Conservation (phyloP, 2,888 invertebrate species). For the Rhagonycha fulva region DNA sequence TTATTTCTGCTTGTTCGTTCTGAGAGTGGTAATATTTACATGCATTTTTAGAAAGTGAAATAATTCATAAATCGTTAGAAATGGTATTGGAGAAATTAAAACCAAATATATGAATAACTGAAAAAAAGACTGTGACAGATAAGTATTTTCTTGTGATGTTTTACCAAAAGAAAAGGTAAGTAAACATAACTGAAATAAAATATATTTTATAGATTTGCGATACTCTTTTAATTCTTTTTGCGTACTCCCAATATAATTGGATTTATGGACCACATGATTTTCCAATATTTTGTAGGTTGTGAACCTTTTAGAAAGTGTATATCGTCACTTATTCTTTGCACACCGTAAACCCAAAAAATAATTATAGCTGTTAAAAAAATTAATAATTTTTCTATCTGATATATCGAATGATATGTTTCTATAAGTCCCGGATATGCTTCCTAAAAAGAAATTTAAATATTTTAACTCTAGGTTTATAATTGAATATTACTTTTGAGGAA, state of each 20-base stretch:
- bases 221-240: background rate
- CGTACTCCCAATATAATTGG: conserved; percentile 23
- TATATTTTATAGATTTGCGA: background rate
- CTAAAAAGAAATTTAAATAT: background rate
- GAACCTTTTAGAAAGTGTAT: conserved; percentile 36
- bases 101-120: background rate
- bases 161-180: background rate
- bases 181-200: background rate
- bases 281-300: conserved; percentile 37
- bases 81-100: conserved; percentile 4
- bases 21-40: background rate
- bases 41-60: conserved; percentile 11
- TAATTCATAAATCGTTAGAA: conserved; percentile 1
- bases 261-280: conserved; percentile 34
- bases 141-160: too few relatives aligned
- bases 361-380: conserved; percentile 21
- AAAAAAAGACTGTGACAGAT: background rate
- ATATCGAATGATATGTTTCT: background rate
- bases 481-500: conserved; percentile 17
- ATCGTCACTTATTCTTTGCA: conserved; percentile 36
- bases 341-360: conserved; percentile 36
- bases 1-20: too few relatives aligned
- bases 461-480: background rate
- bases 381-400: conserved; percentile 9
- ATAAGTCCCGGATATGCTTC: background rate